A percentile compares a stretch with the other conserved stretches of the same genome.
phyloP scores from a whole-genome alignment of 2,888 invertebrate species.

The Cylindroiulus punctatus region DNA sequence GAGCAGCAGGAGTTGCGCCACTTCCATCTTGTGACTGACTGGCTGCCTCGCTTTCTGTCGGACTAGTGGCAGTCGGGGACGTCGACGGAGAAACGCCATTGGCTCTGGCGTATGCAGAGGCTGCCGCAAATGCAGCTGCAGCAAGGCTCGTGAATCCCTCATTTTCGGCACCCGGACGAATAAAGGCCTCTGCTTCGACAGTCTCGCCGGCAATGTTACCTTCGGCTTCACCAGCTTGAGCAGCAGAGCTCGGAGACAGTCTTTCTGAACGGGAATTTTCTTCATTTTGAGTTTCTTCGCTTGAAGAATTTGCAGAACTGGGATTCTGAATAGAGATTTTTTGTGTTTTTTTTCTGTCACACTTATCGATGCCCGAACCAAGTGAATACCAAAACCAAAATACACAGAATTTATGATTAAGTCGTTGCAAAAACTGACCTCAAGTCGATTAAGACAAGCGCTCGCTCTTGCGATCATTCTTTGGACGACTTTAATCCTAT shows the following conservation, averaged over 20 bases:
- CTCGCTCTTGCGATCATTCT: conserved; percentile 63
- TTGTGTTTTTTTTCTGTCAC: background rate
- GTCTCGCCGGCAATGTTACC: background rate
- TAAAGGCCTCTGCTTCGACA: background rate
- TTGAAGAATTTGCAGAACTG: background rate
- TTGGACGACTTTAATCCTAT: conserved; percentile 62
- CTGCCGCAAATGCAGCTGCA: conserved; percentile 28
- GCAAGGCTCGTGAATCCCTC: conserved; percentile 45
- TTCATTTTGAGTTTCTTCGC: conserved; percentile 45
- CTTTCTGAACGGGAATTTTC: conserved; percentile 43
- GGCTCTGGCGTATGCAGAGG: conserved; percentile 17
- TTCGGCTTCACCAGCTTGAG: background rate
- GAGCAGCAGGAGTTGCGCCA: background rate
- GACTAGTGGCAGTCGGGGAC: conserved; percentile 26
- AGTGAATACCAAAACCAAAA: too few species aligned
- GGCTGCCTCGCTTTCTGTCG: background rate
- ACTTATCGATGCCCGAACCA: background rate
- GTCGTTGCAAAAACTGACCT: background rate
- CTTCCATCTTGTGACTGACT: background rate
- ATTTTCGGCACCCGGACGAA: background rate
- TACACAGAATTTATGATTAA: background rate
- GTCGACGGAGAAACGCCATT: conserved; percentile 2
- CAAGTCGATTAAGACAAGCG: conserved; percentile 61
- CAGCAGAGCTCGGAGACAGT: background rate
- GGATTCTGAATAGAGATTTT: conserved; percentile 6